A percentile compares a stretch with the other conserved stretches of the same genome.
Evolutionary conservation across 2,888 invertebrate species (phyloP).

Genomic region (Dryobotodes eremita): DNA sequence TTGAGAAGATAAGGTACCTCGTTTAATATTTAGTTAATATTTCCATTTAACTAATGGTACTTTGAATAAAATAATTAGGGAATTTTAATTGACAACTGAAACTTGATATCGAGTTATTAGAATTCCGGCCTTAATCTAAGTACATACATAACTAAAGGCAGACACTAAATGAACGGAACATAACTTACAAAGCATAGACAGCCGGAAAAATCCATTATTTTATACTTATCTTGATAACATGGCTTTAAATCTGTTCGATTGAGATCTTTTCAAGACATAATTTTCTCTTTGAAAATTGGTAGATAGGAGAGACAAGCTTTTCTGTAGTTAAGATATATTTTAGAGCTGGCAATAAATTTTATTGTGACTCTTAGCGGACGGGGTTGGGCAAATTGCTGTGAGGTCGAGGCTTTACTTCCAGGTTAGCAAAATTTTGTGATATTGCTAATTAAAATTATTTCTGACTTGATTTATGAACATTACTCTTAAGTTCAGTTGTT

Average conservation of each 20-base stretch:
- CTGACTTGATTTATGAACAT: background rate
- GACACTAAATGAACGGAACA: constrained; percentile 48
- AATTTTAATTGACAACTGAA: background rate
- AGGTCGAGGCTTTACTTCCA: constrained; percentile 9
- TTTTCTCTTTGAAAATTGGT: constrained; percentile 64
- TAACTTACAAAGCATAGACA: constrained; percentile 47
- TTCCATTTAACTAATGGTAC: background rate
- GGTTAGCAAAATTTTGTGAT: constrained; percentile 3
- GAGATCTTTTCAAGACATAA: constrained; percentile 64
- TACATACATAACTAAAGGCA: constrained; percentile 23
- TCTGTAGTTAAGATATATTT: constrained; percentile 57
- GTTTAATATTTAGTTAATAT: too few species aligned
- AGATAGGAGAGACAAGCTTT: constrained; percentile 49
- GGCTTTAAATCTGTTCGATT: constrained; percentile 68
- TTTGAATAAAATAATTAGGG: background rate
- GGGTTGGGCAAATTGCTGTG: constrained; percentile 27
- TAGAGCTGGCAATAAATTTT: constrained; percentile 57
- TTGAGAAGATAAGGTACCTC: too few species aligned
- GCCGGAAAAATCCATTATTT: constrained; percentile 65
- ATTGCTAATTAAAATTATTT: background rate
- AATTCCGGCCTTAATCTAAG: too few species aligned
- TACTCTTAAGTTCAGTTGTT: too few species aligned
- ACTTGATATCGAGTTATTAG: background rate
- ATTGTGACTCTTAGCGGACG: constrained; percentile 33
- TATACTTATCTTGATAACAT: constrained; percentile 65